Conservation (phyloP, 1,140 invertebrate genomes). For the Hirudo medicinalis region DNA sequence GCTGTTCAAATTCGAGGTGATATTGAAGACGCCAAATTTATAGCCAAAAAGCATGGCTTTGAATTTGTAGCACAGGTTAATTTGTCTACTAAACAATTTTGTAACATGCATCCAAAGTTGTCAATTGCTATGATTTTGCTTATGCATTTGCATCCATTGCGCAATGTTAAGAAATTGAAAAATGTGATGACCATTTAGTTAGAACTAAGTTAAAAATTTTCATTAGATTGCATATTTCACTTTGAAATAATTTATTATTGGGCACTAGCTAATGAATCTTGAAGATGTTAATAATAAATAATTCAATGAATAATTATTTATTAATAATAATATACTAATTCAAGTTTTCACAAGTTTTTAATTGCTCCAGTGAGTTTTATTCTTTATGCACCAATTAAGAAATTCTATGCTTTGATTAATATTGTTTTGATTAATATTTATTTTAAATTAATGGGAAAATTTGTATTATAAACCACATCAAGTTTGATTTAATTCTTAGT, state of each 20-base stretch:
- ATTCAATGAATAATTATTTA: neutral
- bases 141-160: too few species aligned
- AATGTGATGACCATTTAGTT: neutral
- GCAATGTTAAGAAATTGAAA: neutral
- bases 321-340: neutral
- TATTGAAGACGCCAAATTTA: conserved; percentile 4
- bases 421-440: too few species aligned
- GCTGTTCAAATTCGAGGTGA: neutral
- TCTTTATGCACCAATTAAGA: neutral
- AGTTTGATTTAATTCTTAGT: too few species aligned
- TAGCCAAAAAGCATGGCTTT: conserved; percentile 7
- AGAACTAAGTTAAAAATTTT: neutral
- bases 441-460: too few species aligned
- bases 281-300: neutral
- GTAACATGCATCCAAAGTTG: too few species aligned
- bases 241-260: neutral
- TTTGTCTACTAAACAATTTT: too few species aligned
- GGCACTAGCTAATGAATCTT: neutral
- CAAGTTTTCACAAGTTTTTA: neutral
- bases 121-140: too few species aligned
- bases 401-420: too few species aligned
- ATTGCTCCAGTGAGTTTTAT: neutral
- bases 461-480: too few species aligned
- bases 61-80: neutral
- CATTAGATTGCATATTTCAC: neutral